Conservation (phyloP, 2,888 invertebrate species). For the Sphaerophoria rueppellii region DNA sequence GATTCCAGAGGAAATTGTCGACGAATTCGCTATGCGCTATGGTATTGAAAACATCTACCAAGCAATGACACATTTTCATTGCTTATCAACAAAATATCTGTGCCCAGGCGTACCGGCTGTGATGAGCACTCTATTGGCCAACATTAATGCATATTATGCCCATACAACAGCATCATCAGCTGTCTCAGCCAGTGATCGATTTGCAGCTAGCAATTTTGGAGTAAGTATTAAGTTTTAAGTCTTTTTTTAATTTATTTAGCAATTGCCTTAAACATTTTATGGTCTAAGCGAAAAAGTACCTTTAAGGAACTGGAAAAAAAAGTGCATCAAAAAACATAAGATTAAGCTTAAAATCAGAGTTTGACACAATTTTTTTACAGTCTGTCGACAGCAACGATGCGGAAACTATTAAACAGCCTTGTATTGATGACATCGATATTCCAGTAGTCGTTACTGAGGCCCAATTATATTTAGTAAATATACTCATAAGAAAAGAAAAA, state of each 20-base stretch:
- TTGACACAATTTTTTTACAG: slow-evolving; percentile 51
- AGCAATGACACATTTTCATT: slow-evolving; percentile 93
- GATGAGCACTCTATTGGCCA: slow-evolving; percentile 98
- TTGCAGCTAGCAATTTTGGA: slow-evolving; percentile 99
- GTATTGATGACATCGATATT: slow-evolving; percentile 61
- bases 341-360: not conserved
- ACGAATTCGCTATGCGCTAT: slow-evolving; percentile 99
- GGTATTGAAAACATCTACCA: slow-evolving; percentile 99
- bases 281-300: not conserved
- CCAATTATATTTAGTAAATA: slow-evolving; percentile 70
- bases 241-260: not conserved
- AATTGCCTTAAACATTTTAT: not conserved
- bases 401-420: slow-evolving; percentile 46
- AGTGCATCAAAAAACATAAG: slow-evolving; percentile 11
- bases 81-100: slow-evolving; percentile 98
- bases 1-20: slow-evolving; percentile 98
- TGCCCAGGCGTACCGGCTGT: slow-evolving; percentile 99
- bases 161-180: slow-evolving; percentile 98
- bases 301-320: not conserved
- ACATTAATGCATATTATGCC: slow-evolving; percentile 99
- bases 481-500: slow-evolving; percentile 32
- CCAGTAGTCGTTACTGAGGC: slow-evolving; percentile 62
- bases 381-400: slow-evolving; percentile 60
- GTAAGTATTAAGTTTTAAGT: slow-evolving; percentile 84
- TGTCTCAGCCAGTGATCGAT: slow-evolving; percentile 99